Base-by-base conservation (phyloP, 2,113 vertebrate genomes). In the mouse (Mus musculus) region DNA sequence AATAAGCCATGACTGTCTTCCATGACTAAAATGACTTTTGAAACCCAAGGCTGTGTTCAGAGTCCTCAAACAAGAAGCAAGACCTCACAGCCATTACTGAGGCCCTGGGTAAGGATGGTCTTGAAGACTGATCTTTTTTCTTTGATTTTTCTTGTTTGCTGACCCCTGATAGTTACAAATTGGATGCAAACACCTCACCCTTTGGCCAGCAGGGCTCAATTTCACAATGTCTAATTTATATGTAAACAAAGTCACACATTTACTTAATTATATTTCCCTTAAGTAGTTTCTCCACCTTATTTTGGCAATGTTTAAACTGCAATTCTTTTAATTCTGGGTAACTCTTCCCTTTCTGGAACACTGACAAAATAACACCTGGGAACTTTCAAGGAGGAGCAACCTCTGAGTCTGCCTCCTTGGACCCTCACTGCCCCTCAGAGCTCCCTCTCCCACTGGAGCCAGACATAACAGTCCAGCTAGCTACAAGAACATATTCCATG, bases 191-290 rank as follows among this genome's bases (percentile, higher is more conserved):
- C 96, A 75, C 42, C 63, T 89, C 97, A 94, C 85, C 91, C 93
- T 93, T 97, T 90, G 87, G 72, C 36, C 6, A 49, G 59, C 52
- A 86, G 28, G 75, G 30, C 46, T 94, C 69, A 82, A 93, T 97
- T 96, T 88, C 52, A 88, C 0, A 26, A 85, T 95, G 69, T 87
- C 93, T 95, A 91, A 94, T 97, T 96, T 90, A 87, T 91, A 92
- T n/a, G 30, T 93, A 97, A 97, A 91, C 95, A 94, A 88, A 95
- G 72, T 80, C 30, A 42, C 63, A 95, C 88, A 90, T 96, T 95
- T 52, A 77, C 75, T 97, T 95, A 82, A 95, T 86, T 96, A 54
- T 93, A 91, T 52, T 89, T 92, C 89, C 80, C 69, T 95, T 89
- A 63, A 86, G 30, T 59, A 69, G 67, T 85, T 92, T 77, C 69